A percentile compares a stretch with the other conserved stretches of the same genome.
These are phyloP conservation scores for Diarsia rubi DNA, from an alignment of 2,888 invertebrate species.

Conservation along the genomic window DNA sequence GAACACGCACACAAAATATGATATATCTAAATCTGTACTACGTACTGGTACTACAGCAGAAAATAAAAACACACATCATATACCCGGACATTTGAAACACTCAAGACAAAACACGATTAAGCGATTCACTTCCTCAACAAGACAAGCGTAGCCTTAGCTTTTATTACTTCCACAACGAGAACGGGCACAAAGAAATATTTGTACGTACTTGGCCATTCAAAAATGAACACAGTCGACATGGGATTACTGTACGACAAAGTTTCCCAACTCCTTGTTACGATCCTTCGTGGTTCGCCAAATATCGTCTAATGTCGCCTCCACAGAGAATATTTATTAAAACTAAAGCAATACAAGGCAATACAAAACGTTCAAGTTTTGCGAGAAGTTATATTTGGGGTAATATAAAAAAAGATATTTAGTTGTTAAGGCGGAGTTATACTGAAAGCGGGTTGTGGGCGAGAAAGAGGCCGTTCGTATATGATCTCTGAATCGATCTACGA, in stretches of 20 bases:
- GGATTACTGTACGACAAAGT: constrained; percentile 71
- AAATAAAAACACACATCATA: background rate
- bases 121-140: constrained; percentile 19
- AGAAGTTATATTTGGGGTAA: constrained; percentile 53
- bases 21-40: background rate
- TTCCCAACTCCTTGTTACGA: constrained; percentile 70
- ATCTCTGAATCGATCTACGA: no score
- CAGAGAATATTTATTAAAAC: constrained; percentile 66
- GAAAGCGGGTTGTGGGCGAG: background rate
- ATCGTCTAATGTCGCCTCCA: constrained; percentile 61
- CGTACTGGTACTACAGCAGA: no score
- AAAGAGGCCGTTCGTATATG: background rate
- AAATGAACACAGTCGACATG: constrained; percentile 65
- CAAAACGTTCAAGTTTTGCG: constrained; percentile 54
- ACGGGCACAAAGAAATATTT: constrained; percentile 61
- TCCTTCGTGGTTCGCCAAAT: constrained; percentile 60
- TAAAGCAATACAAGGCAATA: constrained; percentile 64
- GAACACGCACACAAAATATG: background rate
- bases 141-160: constrained; percentile 31
- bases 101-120: constrained; percentile 24
- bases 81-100: constrained; percentile 1
- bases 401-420: constrained; percentile 54
- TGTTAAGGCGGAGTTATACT: constrained; percentile 10
- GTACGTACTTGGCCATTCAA: constrained; percentile 58
- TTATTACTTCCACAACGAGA: constrained; percentile 59